Base-by-base conservation (phyloP, 2,113 vertebrate genomes). In the Ageneiosus marmoratus region DNA sequence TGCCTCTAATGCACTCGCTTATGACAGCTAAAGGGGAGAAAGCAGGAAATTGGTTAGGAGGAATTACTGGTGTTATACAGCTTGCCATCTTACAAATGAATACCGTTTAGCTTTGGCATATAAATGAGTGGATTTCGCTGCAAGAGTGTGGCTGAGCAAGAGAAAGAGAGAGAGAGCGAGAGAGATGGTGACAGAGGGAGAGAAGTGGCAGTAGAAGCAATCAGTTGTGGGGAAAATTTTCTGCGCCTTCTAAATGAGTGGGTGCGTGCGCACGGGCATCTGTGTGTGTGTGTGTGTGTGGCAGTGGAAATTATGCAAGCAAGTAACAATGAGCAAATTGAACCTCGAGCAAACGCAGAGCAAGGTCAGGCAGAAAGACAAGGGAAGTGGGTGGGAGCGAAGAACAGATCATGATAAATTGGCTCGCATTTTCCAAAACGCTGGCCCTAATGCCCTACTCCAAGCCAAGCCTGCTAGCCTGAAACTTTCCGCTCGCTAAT, bases 351-450 rank as follows among this genome's bases (percentile, higher is more conserved):
- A 89, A 94, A 93, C 91, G 89, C 92, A 89, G 93, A 86, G 85
- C 95, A 98, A 98, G 97, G 98, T 99, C 97, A 96, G 90, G 83
- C 92, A 83, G 92, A 97, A 97, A 98, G 97, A 96, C 97, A 93
- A 87, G 91, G 81, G 81, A 72, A 92, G 95, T 93, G 95, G 95
- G 95, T 94, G 93, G 95, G 93, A 94, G 92, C 87, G 87, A 93
- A 95, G 96, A 97, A 96, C 92, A 95, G 95, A 96, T 96, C 94
- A 93, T 97, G 96, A 97, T 96, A 96, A 98, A 99, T 98, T 94
- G 94, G 95, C 95, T 96, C 93, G 93, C 95, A 95, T 96, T 97
- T 96, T 96, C 93, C 94, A 95, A 98, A 98, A 97, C 94, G 92
- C 95, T 93, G 94, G 95, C 94, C 95, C 95, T 97, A 98, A 97